Evolutionary conservation across 2,888 invertebrate genomes (phyloP), one percentile per base, ranked within the genome.

Genomic region (Drosophila setosimentum): DNA sequence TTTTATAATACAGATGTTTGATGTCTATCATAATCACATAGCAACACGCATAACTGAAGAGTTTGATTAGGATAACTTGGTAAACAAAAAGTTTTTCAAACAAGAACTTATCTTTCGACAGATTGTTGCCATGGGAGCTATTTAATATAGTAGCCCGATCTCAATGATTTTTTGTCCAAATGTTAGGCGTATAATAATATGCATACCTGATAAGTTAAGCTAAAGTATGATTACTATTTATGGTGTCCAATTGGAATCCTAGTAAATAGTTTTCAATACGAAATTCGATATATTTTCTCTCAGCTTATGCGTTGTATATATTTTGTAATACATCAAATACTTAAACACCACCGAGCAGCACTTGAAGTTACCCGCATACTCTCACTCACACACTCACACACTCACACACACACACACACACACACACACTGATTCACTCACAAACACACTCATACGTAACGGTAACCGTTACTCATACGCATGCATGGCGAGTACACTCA

Each of bases 301-400:
- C 37, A 32, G 32, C 40, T 37, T 10, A 5, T n/a, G 67, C 67
- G 62, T 68, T 62, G 65, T 68, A 33, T 80, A 66, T 82, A 80
- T 83, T 86, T 83, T 78, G 87, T 76, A 90, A 86, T 90, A 86
- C 85, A 88, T 90, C 90, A 90, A 88, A 68, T 76, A 74, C 85
- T 85, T 88, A 78, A 87, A 87, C 68, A 74, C 55, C 86, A 55
- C 75, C 59, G 58, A 70, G 80, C 57, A 68, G 69, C 76, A 74
- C 89, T 89, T 78, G 79, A 89, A 72, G 82, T 60, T 64, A 27
- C 59, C 58, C 45, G 21, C 70, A 60, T 59, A 67, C 37, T 37
- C 18, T 16, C 35, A 37, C 58, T 35, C 29, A 33, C 55, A 33
- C n/a, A 18, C 40, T 35, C 57, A 45, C 29, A 32, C 55, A 37